Evolutionary conservation across 2,113 vertebrate species (phyloP).

Genomic region (Halichoeres trimaculatus): DNA sequence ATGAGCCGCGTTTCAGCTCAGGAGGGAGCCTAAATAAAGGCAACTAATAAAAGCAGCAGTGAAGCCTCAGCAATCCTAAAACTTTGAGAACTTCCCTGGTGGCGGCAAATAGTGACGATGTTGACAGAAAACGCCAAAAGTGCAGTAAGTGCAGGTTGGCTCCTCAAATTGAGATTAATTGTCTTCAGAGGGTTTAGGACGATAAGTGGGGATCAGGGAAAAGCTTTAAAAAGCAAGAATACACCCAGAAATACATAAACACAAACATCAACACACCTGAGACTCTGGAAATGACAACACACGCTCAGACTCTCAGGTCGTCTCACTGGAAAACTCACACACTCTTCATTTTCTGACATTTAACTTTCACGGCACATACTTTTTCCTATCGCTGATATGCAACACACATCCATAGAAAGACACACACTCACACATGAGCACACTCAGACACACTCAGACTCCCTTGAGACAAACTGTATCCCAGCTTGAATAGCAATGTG

Average conservation of each 20-base stretch:
- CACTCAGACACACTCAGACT: conserved; percentile 14
- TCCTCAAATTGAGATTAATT: conserved; percentile 69
- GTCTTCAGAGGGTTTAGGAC: conserved; percentile 33
- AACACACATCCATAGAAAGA: conserved; percentile 17
- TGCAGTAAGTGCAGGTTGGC: conserved; percentile 27
- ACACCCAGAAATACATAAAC: neutral
- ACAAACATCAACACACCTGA: neutral
- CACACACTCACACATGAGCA: neutral
- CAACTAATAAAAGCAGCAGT: conserved; percentile 23
- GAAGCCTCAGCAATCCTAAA: conserved; percentile 53
- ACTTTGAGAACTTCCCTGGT: conserved; percentile 27
- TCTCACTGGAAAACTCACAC: neutral
- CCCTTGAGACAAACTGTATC: conserved; percentile 44
- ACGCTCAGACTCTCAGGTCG: neutral
- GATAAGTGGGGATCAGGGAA: conserved; percentile 41
- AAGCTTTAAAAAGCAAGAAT: conserved; percentile 2
- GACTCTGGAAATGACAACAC: neutral
- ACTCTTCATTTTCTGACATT: neutral
- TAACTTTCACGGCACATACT: neutral
- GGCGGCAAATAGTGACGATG: conserved; percentile 27
- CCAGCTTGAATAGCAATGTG: conserved; percentile 63
- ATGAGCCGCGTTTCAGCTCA: conserved; percentile 15
- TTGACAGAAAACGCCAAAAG: conserved; percentile 51
- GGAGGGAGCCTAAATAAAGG: conserved; percentile 23
- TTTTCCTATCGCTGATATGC: conserved; percentile 33